These are phyloP conservation scores for Mungos mungo DNA, from an alignment of 2,113 vertebrate genomes.

Conservation along the genomic window DNA sequence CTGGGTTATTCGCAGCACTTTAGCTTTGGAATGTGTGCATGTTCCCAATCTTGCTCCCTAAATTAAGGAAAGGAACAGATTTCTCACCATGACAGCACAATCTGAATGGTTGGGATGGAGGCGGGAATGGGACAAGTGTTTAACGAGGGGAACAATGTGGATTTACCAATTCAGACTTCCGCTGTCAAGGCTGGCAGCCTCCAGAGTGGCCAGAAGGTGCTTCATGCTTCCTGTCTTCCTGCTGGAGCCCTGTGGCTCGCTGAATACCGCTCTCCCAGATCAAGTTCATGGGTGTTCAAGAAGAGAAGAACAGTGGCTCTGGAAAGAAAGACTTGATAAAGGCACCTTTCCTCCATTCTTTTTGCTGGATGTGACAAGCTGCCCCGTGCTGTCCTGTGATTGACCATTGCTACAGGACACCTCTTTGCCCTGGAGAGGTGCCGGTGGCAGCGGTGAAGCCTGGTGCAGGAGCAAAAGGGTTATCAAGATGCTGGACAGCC, in stretches of 20 bases:
- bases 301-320: background rate
- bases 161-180: background rate
- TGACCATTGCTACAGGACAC: background rate
- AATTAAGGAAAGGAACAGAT: background rate
- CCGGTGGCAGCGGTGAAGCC: background rate
- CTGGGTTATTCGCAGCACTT: background rate
- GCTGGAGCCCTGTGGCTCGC: background rate
- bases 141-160: background rate
- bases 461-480: background rate
- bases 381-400: background rate
- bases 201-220: background rate
- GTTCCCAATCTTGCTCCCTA: background rate
- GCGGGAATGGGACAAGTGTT: background rate
- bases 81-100: background rate
- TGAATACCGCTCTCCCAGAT: background rate
- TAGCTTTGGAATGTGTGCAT: background rate
- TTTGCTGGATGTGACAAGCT: background rate
- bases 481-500: background rate
- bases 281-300: background rate
- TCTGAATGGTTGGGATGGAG: background rate
- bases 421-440: background rate
- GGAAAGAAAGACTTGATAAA: background rate
- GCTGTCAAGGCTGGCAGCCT: background rate
- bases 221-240: background rate
- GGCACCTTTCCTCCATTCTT: background rate